Evolutionary conservation across 2,888 invertebrate species (phyloP).

Genomic region (Pollenia angustigena): DNA sequence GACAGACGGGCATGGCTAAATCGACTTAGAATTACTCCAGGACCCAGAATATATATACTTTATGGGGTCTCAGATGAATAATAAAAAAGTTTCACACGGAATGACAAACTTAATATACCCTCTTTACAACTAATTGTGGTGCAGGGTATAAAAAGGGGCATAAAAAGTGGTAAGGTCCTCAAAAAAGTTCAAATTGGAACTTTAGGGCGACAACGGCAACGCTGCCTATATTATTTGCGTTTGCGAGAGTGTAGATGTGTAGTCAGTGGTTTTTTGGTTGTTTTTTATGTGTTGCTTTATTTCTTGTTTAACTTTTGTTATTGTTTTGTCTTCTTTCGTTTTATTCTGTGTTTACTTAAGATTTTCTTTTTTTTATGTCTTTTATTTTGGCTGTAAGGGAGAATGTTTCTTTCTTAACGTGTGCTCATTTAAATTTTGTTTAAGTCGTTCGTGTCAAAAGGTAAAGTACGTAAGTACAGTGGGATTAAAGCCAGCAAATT

Average conservation of each 20-base stretch:
- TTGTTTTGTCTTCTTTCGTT: constrained; percentile 19
- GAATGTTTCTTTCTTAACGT: constrained; percentile 46
- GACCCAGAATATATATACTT: no score
- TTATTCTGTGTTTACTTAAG: not conserved
- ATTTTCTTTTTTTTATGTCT: not conserved
- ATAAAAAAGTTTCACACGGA: no score
- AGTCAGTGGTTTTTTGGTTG: constrained; percentile 39
- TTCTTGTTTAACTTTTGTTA: constrained; percentile 54
- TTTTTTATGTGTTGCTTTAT: constrained; percentile 45
- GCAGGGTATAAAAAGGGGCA: no score
- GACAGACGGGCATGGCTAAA: no score
- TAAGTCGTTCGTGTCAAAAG: constrained; percentile 56
- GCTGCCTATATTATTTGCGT: not conserved
- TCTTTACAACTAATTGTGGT: no score
- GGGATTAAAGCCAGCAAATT: not conserved
- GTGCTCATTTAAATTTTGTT: constrained; percentile 62
- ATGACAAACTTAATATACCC: no score
- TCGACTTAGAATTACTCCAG: no score
- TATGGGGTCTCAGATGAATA: no score
- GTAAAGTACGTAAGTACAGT: constrained; percentile 63
- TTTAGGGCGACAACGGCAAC: no score
- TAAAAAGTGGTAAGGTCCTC: no score
- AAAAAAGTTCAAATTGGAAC: no score
- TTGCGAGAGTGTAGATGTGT: not conserved
- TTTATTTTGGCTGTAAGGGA: constrained; percentile 45